A percentile compares a stretch with the other conserved stretches of the same genome.
Conservation (phyloP, 2,888 invertebrate species). For the Diaprepes abbreviatus region DNA sequence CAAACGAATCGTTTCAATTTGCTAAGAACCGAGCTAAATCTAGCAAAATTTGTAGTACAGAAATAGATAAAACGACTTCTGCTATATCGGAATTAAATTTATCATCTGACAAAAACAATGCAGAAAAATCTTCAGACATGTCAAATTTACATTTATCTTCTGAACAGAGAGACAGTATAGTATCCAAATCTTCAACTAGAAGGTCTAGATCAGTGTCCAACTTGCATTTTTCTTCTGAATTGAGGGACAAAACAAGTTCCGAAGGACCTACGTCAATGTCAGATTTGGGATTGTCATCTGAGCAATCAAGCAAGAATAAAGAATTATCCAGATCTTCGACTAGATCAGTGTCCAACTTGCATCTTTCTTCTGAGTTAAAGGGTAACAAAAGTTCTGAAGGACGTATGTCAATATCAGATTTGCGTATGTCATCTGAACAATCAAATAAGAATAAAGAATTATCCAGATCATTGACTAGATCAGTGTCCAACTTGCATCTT, state of each 20-base stretch:
- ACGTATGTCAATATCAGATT: not conserved
- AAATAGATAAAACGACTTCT: conserved; percentile 4
- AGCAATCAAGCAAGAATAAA: not conserved
- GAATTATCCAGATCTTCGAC: not conserved
- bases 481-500: not conserved
- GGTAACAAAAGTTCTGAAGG: not conserved
- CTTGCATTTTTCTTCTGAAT: not conserved
- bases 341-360: not conserved
- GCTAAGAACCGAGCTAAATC: conserved; percentile 21
- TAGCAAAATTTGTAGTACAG: not conserved
- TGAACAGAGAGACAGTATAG: not conserved
- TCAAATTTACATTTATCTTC: conserved; percentile 23
- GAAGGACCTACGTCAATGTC: conserved; percentile 7
- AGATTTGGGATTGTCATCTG: not conserved
- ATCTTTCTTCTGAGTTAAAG: not conserved
- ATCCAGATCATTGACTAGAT: not conserved
- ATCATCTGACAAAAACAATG: conserved; percentile 17
- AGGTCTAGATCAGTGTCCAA: conserved; percentile 4
- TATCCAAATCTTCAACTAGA: not conserved
- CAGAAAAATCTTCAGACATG: conserved; percentile 21
- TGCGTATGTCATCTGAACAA: not conserved
- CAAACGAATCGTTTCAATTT: conserved; percentile 25
- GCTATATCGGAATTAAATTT: conserved; percentile 38
- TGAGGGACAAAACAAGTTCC: not conserved
- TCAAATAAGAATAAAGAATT: no score